phyloP scores from a whole-genome alignment of 2,113 vertebrate genomes.

The Apaloderma vittatum region DNA sequence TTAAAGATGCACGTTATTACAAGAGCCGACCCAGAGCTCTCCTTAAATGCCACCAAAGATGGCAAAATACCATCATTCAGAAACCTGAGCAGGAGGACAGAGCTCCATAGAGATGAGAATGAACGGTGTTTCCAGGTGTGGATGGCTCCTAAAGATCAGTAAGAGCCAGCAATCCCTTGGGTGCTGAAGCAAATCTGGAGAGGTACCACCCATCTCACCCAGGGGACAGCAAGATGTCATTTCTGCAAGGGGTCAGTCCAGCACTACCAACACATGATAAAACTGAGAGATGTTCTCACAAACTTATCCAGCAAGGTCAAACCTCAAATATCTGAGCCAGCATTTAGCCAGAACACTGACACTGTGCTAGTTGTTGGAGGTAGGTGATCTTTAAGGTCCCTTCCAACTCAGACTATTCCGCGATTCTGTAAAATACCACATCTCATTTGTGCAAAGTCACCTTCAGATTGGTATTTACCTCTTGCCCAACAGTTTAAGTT shows the following conservation, averaged over 20 bases:
- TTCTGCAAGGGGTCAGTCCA: background rate
- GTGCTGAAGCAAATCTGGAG: background rate
- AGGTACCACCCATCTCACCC: accelerated
- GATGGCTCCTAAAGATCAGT: accelerated
- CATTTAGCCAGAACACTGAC: background rate
- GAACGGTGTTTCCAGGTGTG: accelerated
- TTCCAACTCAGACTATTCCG: background rate
- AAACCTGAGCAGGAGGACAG: accelerated
- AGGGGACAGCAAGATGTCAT: accelerated
- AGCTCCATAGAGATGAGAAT: accelerated
- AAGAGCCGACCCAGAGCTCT: accelerated
- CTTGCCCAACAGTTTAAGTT: background rate
- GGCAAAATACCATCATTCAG: background rate
- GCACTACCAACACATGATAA: accelerated
- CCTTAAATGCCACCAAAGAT: background rate
- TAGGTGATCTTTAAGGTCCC: background rate
- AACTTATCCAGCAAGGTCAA: background rate
- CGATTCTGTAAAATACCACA: background rate
- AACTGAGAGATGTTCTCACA: background rate
- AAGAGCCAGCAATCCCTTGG: accelerated
- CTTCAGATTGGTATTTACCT: background rate
- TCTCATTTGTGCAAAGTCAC: too few relatives aligned
- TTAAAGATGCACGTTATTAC: background rate
- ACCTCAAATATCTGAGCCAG: background rate
- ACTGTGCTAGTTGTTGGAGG: too few relatives aligned